phyloP scores from a whole-genome alignment of 2,113 vertebrate species.

The Beaufortia kweichowensis region DNA sequence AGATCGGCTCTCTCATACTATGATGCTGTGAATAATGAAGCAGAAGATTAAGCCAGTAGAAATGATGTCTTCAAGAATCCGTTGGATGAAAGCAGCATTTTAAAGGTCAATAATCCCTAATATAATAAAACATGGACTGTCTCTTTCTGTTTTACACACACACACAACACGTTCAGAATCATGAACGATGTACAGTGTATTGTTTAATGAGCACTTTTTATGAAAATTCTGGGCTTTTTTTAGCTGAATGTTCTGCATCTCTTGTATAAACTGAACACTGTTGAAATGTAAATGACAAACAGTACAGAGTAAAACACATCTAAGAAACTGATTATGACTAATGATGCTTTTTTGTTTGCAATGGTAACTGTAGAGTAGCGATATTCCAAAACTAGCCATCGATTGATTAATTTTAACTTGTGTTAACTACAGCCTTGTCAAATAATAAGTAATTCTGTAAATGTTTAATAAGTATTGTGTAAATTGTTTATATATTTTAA shows the following conservation, averaged over 20 bases:
- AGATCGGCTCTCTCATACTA: conserved; percentile 9
- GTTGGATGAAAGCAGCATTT: neutral
- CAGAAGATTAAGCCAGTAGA: neutral
- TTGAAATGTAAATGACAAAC: conserved; percentile 68
- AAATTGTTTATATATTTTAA: no score
- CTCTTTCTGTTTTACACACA: conserved; percentile 32
- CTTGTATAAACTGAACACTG: conserved; percentile 72
- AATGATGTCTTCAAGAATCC: neutral
- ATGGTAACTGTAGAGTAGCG: neutral
- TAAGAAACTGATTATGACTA: conserved; percentile 23
- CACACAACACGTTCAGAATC: conserved; percentile 23
- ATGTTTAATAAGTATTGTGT: neutral
- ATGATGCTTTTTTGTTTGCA: neutral
- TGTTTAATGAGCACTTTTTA: conserved; percentile 70
- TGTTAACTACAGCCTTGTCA: no score
- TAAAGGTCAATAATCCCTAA: conserved; percentile 12
- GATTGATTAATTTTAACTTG: no score
- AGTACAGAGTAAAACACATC: conserved; percentile 72
- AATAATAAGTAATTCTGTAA: no score
- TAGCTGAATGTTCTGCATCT: conserved; percentile 74
- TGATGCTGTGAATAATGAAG: conserved; percentile 20
- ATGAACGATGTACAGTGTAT: conserved; percentile 59
- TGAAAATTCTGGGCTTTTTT: conserved; percentile 60
- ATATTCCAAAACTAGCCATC: no score
- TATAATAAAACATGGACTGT: conserved; percentile 27